Evolutionary conservation across 2,888 invertebrate genomes (phyloP).

Genomic region (Scaptomyza caliginosa): DNA sequence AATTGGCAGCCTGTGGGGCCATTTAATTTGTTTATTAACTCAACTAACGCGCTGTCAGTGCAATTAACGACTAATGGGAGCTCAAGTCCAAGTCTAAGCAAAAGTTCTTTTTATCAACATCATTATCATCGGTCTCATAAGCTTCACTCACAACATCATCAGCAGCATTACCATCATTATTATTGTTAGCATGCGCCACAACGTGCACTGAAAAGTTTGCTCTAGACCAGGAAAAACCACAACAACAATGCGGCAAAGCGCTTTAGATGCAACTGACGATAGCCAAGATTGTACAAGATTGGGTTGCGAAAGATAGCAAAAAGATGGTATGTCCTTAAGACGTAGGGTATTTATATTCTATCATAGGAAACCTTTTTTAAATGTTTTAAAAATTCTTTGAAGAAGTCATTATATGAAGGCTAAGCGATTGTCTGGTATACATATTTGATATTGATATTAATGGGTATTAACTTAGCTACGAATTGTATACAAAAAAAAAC

Average conservation of each 20-base stretch:
- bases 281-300: slow-evolving; percentile 41
- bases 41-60: slow-evolving; percentile 26
- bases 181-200: slow-evolving; percentile 34
- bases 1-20: slow-evolving; percentile 51
- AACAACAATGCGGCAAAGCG: slow-evolving; percentile 63
- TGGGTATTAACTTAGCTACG: too few relatives aligned
- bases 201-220: slow-evolving; percentile 53
- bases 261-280: slow-evolving; percentile 56
- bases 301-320: slow-evolving; percentile 17
- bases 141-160: slow-evolving; percentile 15
- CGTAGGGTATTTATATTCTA: slow-evolving; percentile 7
- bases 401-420: too few relatives aligned
- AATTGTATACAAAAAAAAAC: too few relatives aligned
- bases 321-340: neutral
- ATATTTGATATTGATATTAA: too few relatives aligned
- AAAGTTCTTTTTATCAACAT: slow-evolving; percentile 40
- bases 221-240: slow-evolving; percentile 44
- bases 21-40: slow-evolving; percentile 68
- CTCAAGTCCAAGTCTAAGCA: slow-evolving; percentile 29
- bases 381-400: too few relatives aligned
- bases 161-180: slow-evolving; percentile 19
- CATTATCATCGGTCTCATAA: slow-evolving; percentile 12
- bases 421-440: too few relatives aligned
- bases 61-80: slow-evolving; percentile 59
- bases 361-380: too few relatives aligned